Base-by-base conservation (phyloP, 2,113 vertebrate genomes). In the Bettongia penicillata region DNA sequence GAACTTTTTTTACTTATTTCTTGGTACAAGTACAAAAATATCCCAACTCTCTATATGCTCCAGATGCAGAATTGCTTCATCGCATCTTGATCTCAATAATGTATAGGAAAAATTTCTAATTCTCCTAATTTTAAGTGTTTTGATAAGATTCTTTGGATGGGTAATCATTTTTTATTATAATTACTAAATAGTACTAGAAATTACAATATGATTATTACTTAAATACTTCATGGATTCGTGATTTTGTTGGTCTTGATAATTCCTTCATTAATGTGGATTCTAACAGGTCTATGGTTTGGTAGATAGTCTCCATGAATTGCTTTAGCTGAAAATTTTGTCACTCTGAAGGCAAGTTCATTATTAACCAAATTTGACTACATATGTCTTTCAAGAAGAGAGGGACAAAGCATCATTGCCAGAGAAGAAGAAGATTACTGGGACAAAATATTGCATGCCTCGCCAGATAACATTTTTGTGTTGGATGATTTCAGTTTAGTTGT, bases 1-100 rank as follows among this genome's bases (percentile, higher is more conserved):
- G 43, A 91, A 24, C 93, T 47, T 57, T 61, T 89, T 89, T 77
- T 90, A 23, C 51, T 53, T n/a, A 4, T 95, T 95, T 93, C 90
- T 94, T 90, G 49, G 89, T 96, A 16, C 16, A 77, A 77, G 16
- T 77, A n/a, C 48, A 50, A 0, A 55, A 43, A 2, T 26, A 9
- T 28, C 91, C 47, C 84, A 50, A 28, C 28, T 51, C 61, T 25
- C 11, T 93, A 0, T 94, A 91, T 68, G 37, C 51, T 91, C 52
- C 24, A 48, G 7, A n/a, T 28, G 24, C 19, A 53, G 31, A 0
- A 8, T 61, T 61, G 91, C 25, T 93, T 55, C 77, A 47, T 92
- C 23, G 12, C 4, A 37, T 91, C 92, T 90, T 68, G 25, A 94
- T 49, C 89, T 93, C n/a, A 43, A 53, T 51, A 68, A 51, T 52